Conservation (phyloP, 2,888 invertebrate genomes). For the Dyspetes luteomarginatus region DNA sequence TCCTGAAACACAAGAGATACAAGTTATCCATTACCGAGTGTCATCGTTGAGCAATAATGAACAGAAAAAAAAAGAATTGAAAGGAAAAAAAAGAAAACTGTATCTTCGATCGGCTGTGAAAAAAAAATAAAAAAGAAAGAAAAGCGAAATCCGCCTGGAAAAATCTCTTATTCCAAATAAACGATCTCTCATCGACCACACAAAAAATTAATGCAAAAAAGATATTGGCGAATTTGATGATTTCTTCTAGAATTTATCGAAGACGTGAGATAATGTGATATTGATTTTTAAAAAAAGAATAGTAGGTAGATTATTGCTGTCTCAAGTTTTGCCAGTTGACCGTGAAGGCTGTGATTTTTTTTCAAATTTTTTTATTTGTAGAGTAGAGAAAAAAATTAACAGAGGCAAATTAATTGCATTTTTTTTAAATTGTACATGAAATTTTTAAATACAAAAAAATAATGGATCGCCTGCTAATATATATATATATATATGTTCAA, state of each 20-base stretch:
- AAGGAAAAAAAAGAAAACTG: slow-evolving; percentile 38
- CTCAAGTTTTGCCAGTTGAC: slow-evolving; percentile 8
- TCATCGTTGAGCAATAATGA: slow-evolving; percentile 31
- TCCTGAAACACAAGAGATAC: slow-evolving; percentile 81
- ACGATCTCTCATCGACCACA: background rate
- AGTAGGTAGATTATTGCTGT: slow-evolving; percentile 14
- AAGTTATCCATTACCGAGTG: slow-evolving; percentile 64
- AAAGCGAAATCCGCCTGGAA: background rate
- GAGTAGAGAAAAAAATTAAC: background rate
- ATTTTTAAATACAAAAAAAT: slow-evolving; percentile 20
- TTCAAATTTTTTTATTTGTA: background rate
- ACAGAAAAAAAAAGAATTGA: slow-evolving; percentile 6
- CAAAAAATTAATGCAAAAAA: slow-evolving; percentile 14
- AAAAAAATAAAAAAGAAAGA: slow-evolving; percentile 5
- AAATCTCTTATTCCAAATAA: background rate
- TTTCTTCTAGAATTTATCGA: slow-evolving; percentile 14
- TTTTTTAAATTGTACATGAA: slow-evolving; percentile 5
- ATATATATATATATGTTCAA: slow-evolving; percentile 25
- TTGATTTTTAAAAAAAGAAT: background rate
- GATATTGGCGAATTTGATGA: slow-evolving; percentile 7
- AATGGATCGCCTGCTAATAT: slow-evolving; percentile 48
- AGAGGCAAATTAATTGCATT: slow-evolving; percentile 21
- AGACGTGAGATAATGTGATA: slow-evolving; percentile 24
- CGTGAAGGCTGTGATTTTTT: background rate
- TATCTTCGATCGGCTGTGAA: slow-evolving; percentile 35